phyloP scores from a whole-genome alignment of 1,140 invertebrate genomes.

The Parasteatoda tepidariorum region DNA sequence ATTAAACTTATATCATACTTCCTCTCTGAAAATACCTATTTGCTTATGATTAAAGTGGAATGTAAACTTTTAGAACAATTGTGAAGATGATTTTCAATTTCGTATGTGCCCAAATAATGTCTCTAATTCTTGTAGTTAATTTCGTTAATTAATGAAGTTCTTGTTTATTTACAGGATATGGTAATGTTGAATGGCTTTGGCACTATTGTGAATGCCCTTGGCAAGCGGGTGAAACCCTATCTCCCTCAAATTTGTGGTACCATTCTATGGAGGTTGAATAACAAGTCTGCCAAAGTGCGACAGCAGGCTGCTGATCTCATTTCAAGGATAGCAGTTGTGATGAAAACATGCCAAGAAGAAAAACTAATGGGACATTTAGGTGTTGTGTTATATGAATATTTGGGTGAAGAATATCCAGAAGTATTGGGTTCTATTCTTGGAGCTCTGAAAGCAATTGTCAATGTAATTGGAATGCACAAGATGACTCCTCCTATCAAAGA shows the following conservation, averaged over 20 bases:
- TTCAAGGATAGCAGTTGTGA: constrained; percentile 97
- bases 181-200: constrained; percentile 99
- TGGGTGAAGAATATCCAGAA: constrained; percentile 99
- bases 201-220: constrained; percentile 97
- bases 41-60: too few species aligned
- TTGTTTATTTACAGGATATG: constrained; percentile 90
- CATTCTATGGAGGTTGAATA: constrained; percentile 98
- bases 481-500: constrained; percentile 99
- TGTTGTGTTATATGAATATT: constrained; percentile 98
- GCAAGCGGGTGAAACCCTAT: constrained; percentile 97
- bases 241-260: constrained; percentile 99
- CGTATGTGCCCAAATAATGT: too few species aligned
- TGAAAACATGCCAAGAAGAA: constrained; percentile 99
- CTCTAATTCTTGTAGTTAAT: too few species aligned
- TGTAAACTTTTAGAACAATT: too few species aligned
- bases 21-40: too few species aligned
- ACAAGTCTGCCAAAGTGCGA: constrained; percentile 97
- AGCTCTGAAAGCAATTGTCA: constrained; percentile 98
- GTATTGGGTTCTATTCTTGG: constrained; percentile 98
- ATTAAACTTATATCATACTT: too few species aligned
- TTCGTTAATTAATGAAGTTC: too few species aligned
- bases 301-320: constrained; percentile 99
- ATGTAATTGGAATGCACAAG: constrained; percentile 99
- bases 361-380: constrained; percentile 99
- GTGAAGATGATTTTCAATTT: too few species aligned